Conservation (phyloP, 2,888 invertebrate genomes). For the Tachystola acroxantha region DNA sequence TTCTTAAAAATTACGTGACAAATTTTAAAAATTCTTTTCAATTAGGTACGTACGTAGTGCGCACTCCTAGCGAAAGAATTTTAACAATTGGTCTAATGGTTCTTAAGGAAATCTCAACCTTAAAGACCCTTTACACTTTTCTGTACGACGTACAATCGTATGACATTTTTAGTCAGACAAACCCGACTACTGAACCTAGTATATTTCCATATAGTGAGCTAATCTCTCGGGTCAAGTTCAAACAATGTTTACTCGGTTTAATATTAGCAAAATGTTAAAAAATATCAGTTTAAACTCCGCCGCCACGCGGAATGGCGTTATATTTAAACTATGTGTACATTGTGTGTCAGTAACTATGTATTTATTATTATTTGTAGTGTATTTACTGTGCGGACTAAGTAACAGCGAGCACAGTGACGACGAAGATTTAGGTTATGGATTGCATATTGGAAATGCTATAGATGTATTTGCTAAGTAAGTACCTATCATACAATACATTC, state of each 20-base stretch:
- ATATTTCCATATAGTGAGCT: slow-evolving; percentile 20
- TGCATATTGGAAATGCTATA: slow-evolving; percentile 64
- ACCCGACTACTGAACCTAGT: too few relatives aligned
- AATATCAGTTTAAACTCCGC: slow-evolving; percentile 53
- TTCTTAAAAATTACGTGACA: too few relatives aligned
- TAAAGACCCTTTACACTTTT: too few relatives aligned
- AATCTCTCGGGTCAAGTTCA: slow-evolving; percentile 73
- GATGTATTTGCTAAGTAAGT: slow-evolving; percentile 72
- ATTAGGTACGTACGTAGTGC: too few relatives aligned
- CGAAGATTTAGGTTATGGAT: slow-evolving; percentile 51
- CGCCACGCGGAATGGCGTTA: slow-evolving; percentile 30
- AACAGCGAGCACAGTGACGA: slow-evolving; percentile 47
- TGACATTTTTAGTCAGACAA: too few relatives aligned
- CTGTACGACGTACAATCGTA: too few relatives aligned
- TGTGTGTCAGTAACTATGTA: slow-evolving; percentile 30
- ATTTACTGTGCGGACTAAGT: slow-evolving; percentile 38
- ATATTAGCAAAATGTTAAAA: slow-evolving; percentile 68
- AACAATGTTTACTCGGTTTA: slow-evolving; percentile 42
- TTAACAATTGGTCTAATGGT: too few relatives aligned
- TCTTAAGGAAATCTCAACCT: too few relatives aligned
- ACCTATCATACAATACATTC: too few relatives aligned
- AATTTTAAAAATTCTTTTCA: too few relatives aligned
- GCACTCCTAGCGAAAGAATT: too few relatives aligned
- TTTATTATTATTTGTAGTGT: slow-evolving; percentile 29
- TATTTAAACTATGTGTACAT: slow-evolving; percentile 14